Evolutionary conservation across 2,113 vertebrate species (phyloP).

Genomic region (Etheostoma spectabile): DNA sequence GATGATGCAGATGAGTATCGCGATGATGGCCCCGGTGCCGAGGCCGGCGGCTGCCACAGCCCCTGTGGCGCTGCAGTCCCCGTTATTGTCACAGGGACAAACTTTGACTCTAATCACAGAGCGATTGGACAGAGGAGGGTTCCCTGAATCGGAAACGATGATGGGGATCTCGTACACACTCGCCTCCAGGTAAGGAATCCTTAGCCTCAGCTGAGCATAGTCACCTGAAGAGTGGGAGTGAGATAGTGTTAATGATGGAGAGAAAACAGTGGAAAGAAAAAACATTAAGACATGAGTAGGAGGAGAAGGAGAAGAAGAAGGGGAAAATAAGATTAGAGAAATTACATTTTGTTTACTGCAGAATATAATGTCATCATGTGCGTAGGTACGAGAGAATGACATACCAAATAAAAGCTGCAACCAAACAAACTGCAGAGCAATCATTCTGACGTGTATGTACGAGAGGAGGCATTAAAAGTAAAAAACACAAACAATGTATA

Average conservation of each 20-base stretch:
- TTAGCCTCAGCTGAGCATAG: conserved; percentile 92
- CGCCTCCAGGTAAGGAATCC: conserved; percentile 91
- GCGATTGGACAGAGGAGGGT: conserved; percentile 94
- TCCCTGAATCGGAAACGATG: conserved; percentile 94
- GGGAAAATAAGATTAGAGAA: conserved; percentile 23
- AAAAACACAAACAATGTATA: conserved; percentile 41
- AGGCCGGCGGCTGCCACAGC: conserved; percentile 93
- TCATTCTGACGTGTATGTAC: conserved; percentile 29
- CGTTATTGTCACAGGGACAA: conserved; percentile 94
- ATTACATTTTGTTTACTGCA: conserved; percentile 38
- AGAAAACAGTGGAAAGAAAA: neutral
- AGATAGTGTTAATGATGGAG: neutral
- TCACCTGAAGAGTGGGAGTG: conserved; percentile 84
- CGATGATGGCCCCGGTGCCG: conserved; percentile 95
- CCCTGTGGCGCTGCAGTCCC: conserved; percentile 93
- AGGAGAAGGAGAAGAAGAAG: neutral
- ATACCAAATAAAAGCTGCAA: conserved; percentile 16
- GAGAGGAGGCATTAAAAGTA: conserved; percentile 27
- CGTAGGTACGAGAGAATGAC: conserved; percentile 16
- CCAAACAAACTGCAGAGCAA: conserved; percentile 27
- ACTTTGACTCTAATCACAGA: conserved; percentile 96
- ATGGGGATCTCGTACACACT: conserved; percentile 93
- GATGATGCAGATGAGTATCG: conserved; percentile 95
- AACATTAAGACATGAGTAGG: neutral
- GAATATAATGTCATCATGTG: conserved; percentile 30